Conservation (phyloP, 1,140 invertebrate species). For the Bombus turneri region DNA sequence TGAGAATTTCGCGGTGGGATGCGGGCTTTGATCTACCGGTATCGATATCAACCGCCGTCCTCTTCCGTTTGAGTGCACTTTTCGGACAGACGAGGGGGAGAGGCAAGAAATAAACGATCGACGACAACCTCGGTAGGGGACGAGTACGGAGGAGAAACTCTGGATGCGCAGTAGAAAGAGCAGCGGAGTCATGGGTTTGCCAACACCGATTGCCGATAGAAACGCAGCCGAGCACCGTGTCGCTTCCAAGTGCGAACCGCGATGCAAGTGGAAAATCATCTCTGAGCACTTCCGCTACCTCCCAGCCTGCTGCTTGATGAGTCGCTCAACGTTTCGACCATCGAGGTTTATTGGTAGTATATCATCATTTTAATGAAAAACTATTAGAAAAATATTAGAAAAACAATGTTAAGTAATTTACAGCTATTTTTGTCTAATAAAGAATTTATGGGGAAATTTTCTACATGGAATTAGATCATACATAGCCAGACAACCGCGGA, state of each 20-base stretch:
- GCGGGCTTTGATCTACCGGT: constrained; percentile 75
- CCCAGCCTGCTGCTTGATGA: neutral
- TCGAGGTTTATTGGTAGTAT: neutral
- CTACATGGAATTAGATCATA: neutral
- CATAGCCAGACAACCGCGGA: neutral
- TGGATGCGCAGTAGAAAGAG: constrained; percentile 1
- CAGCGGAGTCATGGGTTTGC: constrained; percentile 5
- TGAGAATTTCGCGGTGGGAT: constrained; percentile 49
- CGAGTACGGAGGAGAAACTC: too few relatives aligned
- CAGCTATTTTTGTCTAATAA: too few relatives aligned
- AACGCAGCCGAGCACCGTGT: neutral
- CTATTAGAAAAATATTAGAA: too few relatives aligned
- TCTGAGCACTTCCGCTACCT: neutral
- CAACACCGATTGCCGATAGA: constrained; percentile 20
- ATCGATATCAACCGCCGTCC: constrained; percentile 70
- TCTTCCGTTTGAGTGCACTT: constrained; percentile 71
- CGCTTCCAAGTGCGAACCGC: neutral
- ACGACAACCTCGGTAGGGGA: neutral
- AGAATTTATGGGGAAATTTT: neutral
- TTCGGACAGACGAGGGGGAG: constrained; percentile 56
- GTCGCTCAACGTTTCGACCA: neutral
- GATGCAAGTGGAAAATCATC: constrained; percentile 25
- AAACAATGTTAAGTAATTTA: too few relatives aligned
- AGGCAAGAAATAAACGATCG: constrained; percentile 62
- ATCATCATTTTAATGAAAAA: neutral